These are phyloP conservation scores for Botia kubotai DNA, from an alignment of 2,797 vertebrate genomes.

Conservation along the genomic window DNA sequence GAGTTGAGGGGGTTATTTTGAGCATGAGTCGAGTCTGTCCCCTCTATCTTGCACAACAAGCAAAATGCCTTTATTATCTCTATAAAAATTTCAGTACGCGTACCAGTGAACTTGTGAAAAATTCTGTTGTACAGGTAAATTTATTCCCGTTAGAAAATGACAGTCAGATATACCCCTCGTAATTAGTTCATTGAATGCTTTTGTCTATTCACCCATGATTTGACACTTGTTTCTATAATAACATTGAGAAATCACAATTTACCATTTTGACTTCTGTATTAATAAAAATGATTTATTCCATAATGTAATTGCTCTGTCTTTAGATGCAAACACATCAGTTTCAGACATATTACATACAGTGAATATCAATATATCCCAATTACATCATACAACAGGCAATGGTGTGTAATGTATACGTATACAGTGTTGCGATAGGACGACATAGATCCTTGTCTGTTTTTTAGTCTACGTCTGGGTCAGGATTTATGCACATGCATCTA, in stretches of 20 bases:
- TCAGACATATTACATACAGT: background rate
- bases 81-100: background rate
- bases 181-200: too few species aligned
- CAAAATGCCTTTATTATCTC: background rate
- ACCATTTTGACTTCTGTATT: too few species aligned
- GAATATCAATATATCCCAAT: background rate
- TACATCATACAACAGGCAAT: background rate
- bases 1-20: too few species aligned
- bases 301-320: background rate
- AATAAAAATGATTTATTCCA: background rate
- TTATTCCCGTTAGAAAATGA: too few species aligned
- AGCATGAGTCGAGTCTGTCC: too few species aligned
- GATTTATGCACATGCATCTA: background rate
- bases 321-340: too few species aligned
- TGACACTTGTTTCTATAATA: too few species aligned
- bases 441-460: background rate
- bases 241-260: too few species aligned
- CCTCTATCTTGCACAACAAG: too few species aligned
- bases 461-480: background rate
- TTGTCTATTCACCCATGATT: too few species aligned
- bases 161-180: too few species aligned
- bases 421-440: background rate
- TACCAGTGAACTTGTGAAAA: background rate
- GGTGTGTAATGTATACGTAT: background rate
- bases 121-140: too few species aligned